Percentiles rank a stretch among this genome's conserved stretches.
These are phyloP conservation scores for Cantharis flavilabris DNA, from an alignment of 2,888 invertebrate genomes.

Conservation along the genomic window DNA sequence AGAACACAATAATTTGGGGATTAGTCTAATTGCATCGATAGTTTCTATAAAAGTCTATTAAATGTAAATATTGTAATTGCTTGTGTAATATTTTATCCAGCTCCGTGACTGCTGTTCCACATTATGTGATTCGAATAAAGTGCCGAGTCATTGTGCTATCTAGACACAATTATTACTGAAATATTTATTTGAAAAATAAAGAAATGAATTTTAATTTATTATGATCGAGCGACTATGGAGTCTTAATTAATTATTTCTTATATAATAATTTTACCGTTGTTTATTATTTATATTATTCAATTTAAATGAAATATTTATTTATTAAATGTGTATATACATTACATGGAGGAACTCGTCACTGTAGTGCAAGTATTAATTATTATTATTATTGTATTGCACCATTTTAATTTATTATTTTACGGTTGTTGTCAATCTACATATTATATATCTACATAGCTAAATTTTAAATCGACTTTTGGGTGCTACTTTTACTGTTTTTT, in stretches of 20 bases:
- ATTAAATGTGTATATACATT: conserved; percentile 16
- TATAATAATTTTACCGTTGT: not conserved
- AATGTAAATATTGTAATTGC: conserved; percentile 28
- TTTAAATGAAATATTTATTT: conserved; percentile 20
- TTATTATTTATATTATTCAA: not conserved
- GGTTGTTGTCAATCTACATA: not conserved
- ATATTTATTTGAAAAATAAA: not conserved
- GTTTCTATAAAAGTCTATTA: conserved; percentile 9
- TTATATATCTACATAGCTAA: not conserved
- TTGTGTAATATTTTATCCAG: conserved; percentile 25
- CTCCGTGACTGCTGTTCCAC: conserved; percentile 21
- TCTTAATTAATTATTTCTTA: not conserved
- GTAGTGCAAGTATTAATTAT: not conserved
- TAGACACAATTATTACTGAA: conserved; percentile 5
- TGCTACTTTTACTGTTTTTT: not conserved
- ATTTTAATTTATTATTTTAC: not conserved
- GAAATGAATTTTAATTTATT: not conserved
- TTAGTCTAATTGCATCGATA: conserved; percentile 7
- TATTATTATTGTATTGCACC: not conserved
- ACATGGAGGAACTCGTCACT: conserved; percentile 12
- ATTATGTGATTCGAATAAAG: conserved; percentile 30
- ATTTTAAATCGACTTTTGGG: not conserved
- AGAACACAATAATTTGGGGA: conserved; percentile 16
- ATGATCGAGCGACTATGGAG: not conserved
- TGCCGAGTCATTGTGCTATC: conserved; percentile 14